Evolutionary conservation across 2,888 invertebrate species (phyloP), one percentile per base, ranked within the genome.

Genomic region (Germaria angustata): DNA sequence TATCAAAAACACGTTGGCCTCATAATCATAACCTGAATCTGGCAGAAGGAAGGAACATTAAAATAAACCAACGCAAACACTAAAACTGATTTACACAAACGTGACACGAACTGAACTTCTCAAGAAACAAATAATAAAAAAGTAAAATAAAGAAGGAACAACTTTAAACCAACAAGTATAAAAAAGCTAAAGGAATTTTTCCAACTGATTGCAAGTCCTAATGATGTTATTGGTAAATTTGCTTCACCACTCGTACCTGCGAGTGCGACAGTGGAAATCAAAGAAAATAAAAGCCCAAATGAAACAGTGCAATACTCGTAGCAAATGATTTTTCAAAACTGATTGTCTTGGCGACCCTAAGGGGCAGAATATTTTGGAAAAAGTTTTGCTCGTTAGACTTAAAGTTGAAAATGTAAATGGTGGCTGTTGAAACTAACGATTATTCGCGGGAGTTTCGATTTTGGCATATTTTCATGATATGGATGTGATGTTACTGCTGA

Each of bases 81-180:
- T 65, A 15, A 72, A 79, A 73, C 84, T 84, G 84, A 86, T 86
- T 87, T 85, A 86, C 85, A 85, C 83, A 85, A 86, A 85, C 85
- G 86, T 86, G 87, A 86, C 88, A 86, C 84, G 86, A 86, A 84
- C 44, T 66, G 46, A 77, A 77, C 51, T 78, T 66, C 34, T 34
- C 13, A n/a, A n/a, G n/a, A n/a, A n/a, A n/a, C n/a, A n/a, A n/a
- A n/a, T n/a, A n/a, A n/a, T n/a, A n/a, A n/a, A n/a, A n/a, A n/a
- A n/a, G n/a, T n/a, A 7, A 49, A 53, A 39, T 17, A 57, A 61
- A 49, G 63, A 39, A 17, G 15, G 41, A 44, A 0, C 15, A 32
- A 49, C 20, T 17, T 34, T 28, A 46, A 66, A 65, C 39, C 65
- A 57, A 46, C 6, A 49, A 36, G 8, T 24, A 11, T n/a, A 36